phyloP scores from a whole-genome alignment of 1,140 invertebrate genomes.

The Nylanderia fulva region DNA sequence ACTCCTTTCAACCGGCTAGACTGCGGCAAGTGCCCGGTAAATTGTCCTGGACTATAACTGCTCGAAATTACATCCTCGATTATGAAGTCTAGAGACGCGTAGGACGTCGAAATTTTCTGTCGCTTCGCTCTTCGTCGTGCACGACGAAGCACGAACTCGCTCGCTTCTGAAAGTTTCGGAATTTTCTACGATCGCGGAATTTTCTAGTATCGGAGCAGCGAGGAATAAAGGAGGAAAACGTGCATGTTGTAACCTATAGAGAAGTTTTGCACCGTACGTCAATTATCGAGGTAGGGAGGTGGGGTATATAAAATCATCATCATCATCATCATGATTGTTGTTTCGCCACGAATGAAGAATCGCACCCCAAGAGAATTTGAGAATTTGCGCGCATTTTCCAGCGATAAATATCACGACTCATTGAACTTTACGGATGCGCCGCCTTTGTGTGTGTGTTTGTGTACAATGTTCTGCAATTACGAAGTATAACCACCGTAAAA shows the following conservation, averaged over 20 bases:
- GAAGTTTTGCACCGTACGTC: conserved; percentile 44
- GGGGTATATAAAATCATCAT: conserved; percentile 39
- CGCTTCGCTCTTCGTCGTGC: conserved; percentile 22
- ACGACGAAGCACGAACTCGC: conserved; percentile 29
- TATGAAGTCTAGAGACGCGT: conserved; percentile 68
- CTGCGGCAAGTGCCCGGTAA: conserved; percentile 48
- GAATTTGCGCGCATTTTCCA: conserved; percentile 24
- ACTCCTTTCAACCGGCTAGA: conserved; percentile 44
- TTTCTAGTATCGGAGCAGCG: not conserved
- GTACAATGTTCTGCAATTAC: conserved; percentile 21
- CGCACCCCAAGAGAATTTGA: conserved; percentile 51
- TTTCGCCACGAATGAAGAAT: conserved; percentile 24
- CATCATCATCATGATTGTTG: conserved; percentile 41
- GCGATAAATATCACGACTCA: conserved; percentile 67
- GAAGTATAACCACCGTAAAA: conserved; percentile 40
- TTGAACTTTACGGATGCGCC: conserved; percentile 57
- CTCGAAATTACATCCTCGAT: conserved; percentile 74
- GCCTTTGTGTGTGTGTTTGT: not conserved
- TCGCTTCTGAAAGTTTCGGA: conserved; percentile 38
- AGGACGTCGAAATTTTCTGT: conserved; percentile 70
- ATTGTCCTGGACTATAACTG: conserved; percentile 69
- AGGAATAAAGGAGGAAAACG: too few species aligned
- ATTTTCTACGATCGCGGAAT: conserved; percentile 33
- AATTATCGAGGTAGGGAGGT: not conserved
- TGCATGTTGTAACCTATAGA: conserved; percentile 8